Evolutionary conservation across 35 echinoderm and acorn worm species (phyloP), one percentile per base, ranked within the genome.

Genomic region (Antedon bifida): DNA sequence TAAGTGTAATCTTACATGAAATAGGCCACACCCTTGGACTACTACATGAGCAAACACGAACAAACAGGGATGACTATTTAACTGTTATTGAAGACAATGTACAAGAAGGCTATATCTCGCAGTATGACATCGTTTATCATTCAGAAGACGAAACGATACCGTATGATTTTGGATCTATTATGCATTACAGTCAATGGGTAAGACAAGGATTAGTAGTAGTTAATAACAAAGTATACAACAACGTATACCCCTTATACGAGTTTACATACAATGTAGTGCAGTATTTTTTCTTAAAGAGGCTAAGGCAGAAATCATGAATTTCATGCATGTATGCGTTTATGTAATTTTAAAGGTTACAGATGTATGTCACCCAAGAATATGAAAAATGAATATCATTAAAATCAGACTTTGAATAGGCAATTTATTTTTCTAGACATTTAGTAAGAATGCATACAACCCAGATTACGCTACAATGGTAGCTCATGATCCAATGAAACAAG

Each of bases 101-200:
- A 4, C 1, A 11, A 11, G 51, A 64, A 10, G 19, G 19, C 1
- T 64, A 64, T 26, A 8, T 2, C 26, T 64, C 51, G 26, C n/a
- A 80, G 78, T 29, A 35, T 31, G 26, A 17, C 14, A n/a, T 10
- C 13, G 30, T 35, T 16, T 34, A 36, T 17, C 34, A 38, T 13
- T 0, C 5, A 7, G 16, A 80, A 8, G 28, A 34, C n/a, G n/a
- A 36, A 10, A 38, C 11, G 0, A 39, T 51, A 19, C 35, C 45
- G 5, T 86, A 86, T 29, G 77, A 86, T 42, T 36, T 86, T 10
- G 36, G 55, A 12, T 86, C 84, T 19, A 79, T 79, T 17, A 86
- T 86, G 84, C 84, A 86, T 46, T 86, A 86, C 34, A 26, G 28
- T 9, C 0, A 31, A 23, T 36, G 38, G 35, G 84, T 86, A 86